Evolutionary conservation across 2,797 vertebrate species (phyloP), one percentile per base, ranked within the genome.

Genomic region (Acrocephalus scirpaceus): DNA sequence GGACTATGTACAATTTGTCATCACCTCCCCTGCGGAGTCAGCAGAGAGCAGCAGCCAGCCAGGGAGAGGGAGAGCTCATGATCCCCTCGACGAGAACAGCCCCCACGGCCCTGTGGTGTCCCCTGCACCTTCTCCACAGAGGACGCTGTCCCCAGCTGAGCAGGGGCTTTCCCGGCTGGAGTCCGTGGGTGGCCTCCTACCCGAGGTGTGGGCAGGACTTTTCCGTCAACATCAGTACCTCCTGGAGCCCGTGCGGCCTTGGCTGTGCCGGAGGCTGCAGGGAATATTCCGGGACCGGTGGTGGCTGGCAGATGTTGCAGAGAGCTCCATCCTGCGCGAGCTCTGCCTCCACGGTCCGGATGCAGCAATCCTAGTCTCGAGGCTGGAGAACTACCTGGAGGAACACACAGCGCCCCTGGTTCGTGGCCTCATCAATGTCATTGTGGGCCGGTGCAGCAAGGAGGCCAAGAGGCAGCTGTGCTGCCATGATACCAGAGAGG

Each of bases 401-500:
- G 57, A 34, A 10, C 42, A 22, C 36, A 10, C 84, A 2, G 74
- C 42, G 2, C 30, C 36, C 10, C 57, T 86, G 42, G 18, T 86
- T 10, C 26, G 3, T 2, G 17, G 13, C 50, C 84, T 86, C 36
- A 15, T 71, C 57, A 7, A 1, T 4, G 65, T 22, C 44, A 56
- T 86, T 9, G 65, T 22, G 50, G 15, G 14, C 42, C 15, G 4
- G 5, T 71, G 84, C 57, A 36, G 50, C 14, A 18, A 15, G 65
- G 65, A 48, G 50, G 42, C 74, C 44, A 15, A 34, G 48, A 70
- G 66, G 22, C 17, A 2, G 17, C 50, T 56, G 57, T 12, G 2
- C 5, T 56, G 4, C 36, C 36, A 4, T 5, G 3, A 2, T 1
- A 5, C 20, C 48, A 5, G 15, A 19, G 17, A 40, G 34, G 21